Percentiles rank a stretch among this genome's conserved stretches.
Conservation (phyloP, 2,888 invertebrate species). For the Eupithecia dodoneata region DNA sequence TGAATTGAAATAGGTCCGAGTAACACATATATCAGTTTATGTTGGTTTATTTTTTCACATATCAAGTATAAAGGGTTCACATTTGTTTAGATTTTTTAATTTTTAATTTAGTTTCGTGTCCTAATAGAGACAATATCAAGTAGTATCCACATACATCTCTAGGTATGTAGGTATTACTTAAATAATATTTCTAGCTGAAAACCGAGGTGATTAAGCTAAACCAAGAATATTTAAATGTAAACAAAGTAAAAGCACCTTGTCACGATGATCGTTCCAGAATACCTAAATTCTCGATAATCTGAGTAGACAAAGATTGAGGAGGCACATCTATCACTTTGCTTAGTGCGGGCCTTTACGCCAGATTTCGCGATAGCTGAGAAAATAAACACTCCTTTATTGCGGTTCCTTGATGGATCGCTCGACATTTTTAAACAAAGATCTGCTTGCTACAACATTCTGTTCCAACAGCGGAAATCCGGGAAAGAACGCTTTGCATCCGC, state of each 20-base stretch:
- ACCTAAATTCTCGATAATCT: slow-evolving; percentile 67
- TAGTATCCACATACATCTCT: background rate
- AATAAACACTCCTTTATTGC: slow-evolving; percentile 50
- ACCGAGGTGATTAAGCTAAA: background rate
- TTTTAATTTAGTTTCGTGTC: no score
- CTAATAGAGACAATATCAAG: no score
- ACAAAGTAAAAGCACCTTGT: slow-evolving; percentile 29
- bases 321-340: slow-evolving; percentile 63
- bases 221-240: slow-evolving; percentile 37
- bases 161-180: no score
- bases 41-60: background rate
- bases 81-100: no score
- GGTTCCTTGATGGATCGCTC: slow-evolving; percentile 35
- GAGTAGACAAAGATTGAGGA: slow-evolving; percentile 69
- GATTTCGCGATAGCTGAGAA: slow-evolving; percentile 49
- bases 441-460: background rate
- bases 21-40: background rate
- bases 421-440: slow-evolving; percentile 16
- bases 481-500: background rate
- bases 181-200: background rate
- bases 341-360: slow-evolving; percentile 46
- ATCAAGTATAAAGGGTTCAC: background rate
- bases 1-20: background rate
- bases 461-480: background rate
- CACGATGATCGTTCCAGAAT: slow-evolving; percentile 39